Evolutionary conservation across 2,797 vertebrate species (phyloP), one percentile per base, ranked within the genome.

Genomic region (Odontamblyopus rebecca): DNA sequence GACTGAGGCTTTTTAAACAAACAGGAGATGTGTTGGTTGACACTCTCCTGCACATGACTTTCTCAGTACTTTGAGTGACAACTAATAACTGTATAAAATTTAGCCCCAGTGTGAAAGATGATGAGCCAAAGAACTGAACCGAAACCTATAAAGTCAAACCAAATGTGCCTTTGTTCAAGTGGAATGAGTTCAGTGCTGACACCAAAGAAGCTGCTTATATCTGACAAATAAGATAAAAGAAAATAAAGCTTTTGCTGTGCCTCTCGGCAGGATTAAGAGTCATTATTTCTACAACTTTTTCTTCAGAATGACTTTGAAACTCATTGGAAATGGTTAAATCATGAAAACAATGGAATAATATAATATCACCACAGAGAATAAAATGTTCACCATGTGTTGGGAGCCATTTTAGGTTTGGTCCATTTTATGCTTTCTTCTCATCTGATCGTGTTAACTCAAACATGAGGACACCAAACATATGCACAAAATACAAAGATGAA

Each of bases 281-380:
- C 60, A 72, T 66, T 84, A 64, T 44, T 60, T 38, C 87, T 48
- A 15, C 0, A 15, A 48, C 44, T 86, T 77, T 77, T 81, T 73
- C 70, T 70, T 75, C 79, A 82, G 86, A 91, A 89, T 91, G 75
- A 67, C 50, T 70, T 78, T 69, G 41, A 61, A 68, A 68, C 59
- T 67, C 51, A 60, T 69, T 74, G 75, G 76, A 82, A 67, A 53
- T 81, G 82, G 82, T 86, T 72, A 85, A 71, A 79, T 76, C 44
- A 68, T 82, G 80, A 73, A 78, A 83, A 78, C 72, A 75, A 65
- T 4, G 12, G 41, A 50, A 81, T 64, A 26, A 44, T 71, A 70
- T 48, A 48, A 48, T 15, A 48, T 15, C 44, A 13, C 76, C 67
- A 75, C 61, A 75, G 15, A 51, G 41, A 71, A 67, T 65, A 69